A percentile compares a stretch with the other conserved stretches of the same genome.
Evolutionary conservation across 2,888 invertebrate genomes (phyloP).

Genomic region (Acanthacorydalis orientalis): DNA sequence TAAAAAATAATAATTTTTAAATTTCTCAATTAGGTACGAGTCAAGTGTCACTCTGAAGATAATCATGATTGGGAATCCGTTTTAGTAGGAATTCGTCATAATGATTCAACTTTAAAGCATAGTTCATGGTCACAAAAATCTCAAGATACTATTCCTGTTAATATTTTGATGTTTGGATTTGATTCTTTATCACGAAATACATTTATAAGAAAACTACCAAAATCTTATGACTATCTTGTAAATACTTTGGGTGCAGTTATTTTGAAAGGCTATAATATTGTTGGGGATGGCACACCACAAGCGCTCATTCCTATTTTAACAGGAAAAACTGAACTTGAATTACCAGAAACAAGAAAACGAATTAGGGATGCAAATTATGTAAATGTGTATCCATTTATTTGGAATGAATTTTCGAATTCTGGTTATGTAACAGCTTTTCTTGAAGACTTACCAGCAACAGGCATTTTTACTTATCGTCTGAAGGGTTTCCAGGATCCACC

Average conservation of each 20-base stretch:
- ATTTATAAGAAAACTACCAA: constrained; percentile 61
- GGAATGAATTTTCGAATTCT: constrained; percentile 54
- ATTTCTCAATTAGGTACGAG: constrained; percentile 31
- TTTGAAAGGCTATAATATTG: constrained; percentile 62
- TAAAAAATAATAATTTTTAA: not conserved
- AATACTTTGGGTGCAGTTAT: constrained; percentile 42
- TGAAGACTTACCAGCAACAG: constrained; percentile 70
- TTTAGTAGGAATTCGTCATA: constrained; percentile 40
- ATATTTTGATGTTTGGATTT: constrained; percentile 72
- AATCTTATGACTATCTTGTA: constrained; percentile 50
- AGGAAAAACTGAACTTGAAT: constrained; percentile 65
- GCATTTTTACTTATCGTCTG: constrained; percentile 80
- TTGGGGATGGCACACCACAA: constrained; percentile 76
- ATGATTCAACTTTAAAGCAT: constrained; percentile 25
- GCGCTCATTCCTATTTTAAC: constrained; percentile 78
- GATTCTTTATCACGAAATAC: constrained; percentile 77
- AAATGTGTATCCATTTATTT: constrained; percentile 71
- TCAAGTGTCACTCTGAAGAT: constrained; percentile 37
- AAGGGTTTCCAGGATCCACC: constrained; percentile 71
- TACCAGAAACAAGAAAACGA: constrained; percentile 68
- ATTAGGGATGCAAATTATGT: constrained; percentile 44
- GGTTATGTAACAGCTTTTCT: constrained; percentile 69
- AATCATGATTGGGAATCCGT: constrained; percentile 46
- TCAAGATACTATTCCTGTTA: constrained; percentile 33
- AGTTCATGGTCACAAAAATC: constrained; percentile 32